These are phyloP conservation scores for Petrocephalus schoutedeni DNA, from an alignment of 2,797 vertebrate genomes.

Conservation along the genomic window DNA sequence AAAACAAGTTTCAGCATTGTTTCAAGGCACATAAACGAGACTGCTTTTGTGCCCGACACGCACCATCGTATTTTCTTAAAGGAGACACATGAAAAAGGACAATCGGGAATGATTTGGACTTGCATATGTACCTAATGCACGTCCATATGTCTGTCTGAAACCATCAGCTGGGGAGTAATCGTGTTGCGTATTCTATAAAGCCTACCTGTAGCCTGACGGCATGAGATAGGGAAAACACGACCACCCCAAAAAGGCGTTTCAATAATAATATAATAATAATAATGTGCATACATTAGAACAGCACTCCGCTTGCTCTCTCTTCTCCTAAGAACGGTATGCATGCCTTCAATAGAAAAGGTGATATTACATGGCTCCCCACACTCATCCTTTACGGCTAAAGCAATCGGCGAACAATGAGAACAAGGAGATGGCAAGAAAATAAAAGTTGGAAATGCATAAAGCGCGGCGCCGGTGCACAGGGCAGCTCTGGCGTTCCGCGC, in stretches of 20 bases:
- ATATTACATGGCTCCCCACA: background rate
- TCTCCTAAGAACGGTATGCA: background rate
- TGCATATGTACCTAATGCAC: conserved; percentile 3
- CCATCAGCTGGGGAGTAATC: background rate
- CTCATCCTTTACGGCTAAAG: background rate
- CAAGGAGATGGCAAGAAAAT: background rate
- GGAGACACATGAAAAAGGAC: background rate
- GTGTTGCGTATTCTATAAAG: background rate
- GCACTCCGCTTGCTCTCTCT: background rate
- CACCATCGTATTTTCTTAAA: background rate
- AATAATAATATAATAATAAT: conserved; percentile 6
- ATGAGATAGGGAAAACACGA: background rate
- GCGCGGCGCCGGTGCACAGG: background rate
- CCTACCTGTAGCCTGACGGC: conserved; percentile 2
- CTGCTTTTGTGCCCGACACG: background rate
- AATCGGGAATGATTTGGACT: background rate
- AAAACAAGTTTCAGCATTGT: background rate
- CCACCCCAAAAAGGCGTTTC: background rate
- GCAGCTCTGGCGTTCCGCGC: background rate
- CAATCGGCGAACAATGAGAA: background rate
- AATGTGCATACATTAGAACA: background rate
- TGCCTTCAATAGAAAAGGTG: background rate
- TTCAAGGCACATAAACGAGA: background rate
- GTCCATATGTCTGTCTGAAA: background rate
- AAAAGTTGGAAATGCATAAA: conserved; percentile 6